Base-by-base conservation (phyloP, 2,888 invertebrate species). In the Elmis aenea region DNA sequence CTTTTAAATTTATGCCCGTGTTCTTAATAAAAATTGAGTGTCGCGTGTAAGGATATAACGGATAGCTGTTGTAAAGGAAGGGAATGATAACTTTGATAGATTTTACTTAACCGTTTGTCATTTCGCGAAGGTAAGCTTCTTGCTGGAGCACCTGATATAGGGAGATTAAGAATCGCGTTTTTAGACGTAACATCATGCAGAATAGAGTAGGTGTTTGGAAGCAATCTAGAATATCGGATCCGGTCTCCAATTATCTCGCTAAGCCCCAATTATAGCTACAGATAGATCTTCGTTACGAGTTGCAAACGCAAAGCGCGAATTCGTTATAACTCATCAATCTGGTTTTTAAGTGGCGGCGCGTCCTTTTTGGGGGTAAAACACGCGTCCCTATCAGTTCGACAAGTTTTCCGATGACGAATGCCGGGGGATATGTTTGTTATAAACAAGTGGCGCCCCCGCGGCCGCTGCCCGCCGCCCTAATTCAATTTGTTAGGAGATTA, bases 241-340 rank as follows among this genome's bases (percentile, higher is more conserved):
- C n/a, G n/a, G n/a, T n/a, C n/a, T n/a, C n/a, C n/a, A n/a, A 78
- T 78, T 78, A 77, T 76, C 75, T 76, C 67, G 69, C 72, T 78
- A 77, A 77, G 77, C 77, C 76, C 69, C 76, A 76, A 76, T 76
- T 76, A 76, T 74, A 73, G 62, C 71, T 72, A 73, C 73, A 73
- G 73, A 74, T 74, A 73, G 73, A 73, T 44, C 44, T 72, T 69
- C 42, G 38, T 42, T 34, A 38, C 31, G 42, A 29, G 32, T 37
- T 38, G 32, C 33, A 34, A 34, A 39, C 35, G 37, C 31, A 44
- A 46, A 38, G 36, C 30, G 38, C 41, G 35, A 42, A 42, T 45
- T 47, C 38, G 42, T 42, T 45, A 36, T 45, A 42, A 34, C 32
- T 31, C 45, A 48, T 48, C 45, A 48, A 48, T 48, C 48, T 48